phyloP scores from a whole-genome alignment of 2,888 invertebrate genomes.

The Spodoptera littoralis region DNA sequence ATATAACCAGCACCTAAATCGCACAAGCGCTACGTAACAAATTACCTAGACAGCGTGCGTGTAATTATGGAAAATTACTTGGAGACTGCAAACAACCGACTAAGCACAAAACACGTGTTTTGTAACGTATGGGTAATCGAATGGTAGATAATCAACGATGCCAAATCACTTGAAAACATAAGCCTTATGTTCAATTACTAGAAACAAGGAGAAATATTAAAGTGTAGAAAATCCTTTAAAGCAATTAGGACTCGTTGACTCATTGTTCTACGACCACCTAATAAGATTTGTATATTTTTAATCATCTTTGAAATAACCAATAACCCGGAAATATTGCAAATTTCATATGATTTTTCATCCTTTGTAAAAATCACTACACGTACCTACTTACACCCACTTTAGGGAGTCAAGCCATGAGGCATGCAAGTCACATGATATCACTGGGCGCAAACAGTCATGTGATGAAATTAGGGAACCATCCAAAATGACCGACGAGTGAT shows the following conservation, averaged over 20 bases:
- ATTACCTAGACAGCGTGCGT: slow-evolving; percentile 46
- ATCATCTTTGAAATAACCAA: slow-evolving; percentile 13
- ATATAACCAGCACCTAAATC: slow-evolving; percentile 42
- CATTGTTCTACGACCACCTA: too few species aligned
- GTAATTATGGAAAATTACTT: slow-evolving; percentile 60
- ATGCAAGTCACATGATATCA: slow-evolving; percentile 31
- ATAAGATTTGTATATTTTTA: slow-evolving; percentile 3
- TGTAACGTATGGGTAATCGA: slow-evolving; percentile 24
- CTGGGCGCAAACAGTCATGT: slow-evolving; percentile 18
- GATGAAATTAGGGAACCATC: slow-evolving; percentile 18
- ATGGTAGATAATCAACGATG: slow-evolving; percentile 25
- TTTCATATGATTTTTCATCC: slow-evolving; percentile 19
- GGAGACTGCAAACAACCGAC: slow-evolving; percentile 39
- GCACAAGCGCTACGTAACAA: slow-evolving; percentile 49
- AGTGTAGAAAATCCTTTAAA: too few species aligned
- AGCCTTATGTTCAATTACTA: slow-evolving; percentile 6
- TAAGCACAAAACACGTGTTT: slow-evolving; percentile 43
- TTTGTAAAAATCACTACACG: slow-evolving; percentile 12
- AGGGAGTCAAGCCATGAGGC: slow-evolving; percentile 19
- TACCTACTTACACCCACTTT: slow-evolving; percentile 2
- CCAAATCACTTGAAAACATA: slow-evolving; percentile 27
- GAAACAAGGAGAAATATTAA: background rate
- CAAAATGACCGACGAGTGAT: slow-evolving; percentile 24
- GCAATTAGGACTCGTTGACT: too few species aligned
- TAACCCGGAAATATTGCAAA: slow-evolving; percentile 13